Percentiles rank a stretch among this genome's conserved stretches.
phyloP scores from a whole-genome alignment of 23 tunicate species.

The Trididemnum nubilum region DNA sequence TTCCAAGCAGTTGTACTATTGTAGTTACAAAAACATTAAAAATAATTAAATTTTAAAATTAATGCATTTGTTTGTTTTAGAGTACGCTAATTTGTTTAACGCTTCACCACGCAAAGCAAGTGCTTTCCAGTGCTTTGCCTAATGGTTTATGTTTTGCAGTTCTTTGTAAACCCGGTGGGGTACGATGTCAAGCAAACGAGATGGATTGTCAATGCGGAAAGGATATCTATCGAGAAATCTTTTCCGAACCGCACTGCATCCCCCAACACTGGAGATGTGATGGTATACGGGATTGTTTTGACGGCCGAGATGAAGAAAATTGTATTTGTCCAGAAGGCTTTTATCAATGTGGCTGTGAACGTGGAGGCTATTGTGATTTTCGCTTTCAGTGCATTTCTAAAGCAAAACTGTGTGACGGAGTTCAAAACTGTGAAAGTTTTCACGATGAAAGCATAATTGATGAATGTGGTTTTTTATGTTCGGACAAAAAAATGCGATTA shows the following conservation, averaged over 20 bases:
- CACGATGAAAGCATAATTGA: not conserved
- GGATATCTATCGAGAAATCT: not conserved
- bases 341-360: not conserved
- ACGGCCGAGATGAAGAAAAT: slow-evolving; percentile 21
- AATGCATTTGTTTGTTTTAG: too few relatives aligned
- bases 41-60: too few relatives aligned
- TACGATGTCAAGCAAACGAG: not conserved
- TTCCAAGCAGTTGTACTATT: too few relatives aligned
- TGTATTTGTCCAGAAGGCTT: not conserved
- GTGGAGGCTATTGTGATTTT: not conserved
- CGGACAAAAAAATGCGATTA: not conserved
- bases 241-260: slow-evolving; percentile 7
- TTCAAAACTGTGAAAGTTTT: not conserved
- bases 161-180: not conserved
- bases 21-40: too few relatives aligned
- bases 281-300: not conserved
- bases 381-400: slow-evolving; percentile 21
- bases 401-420: slow-evolving; percentile 6
- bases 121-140: too few relatives aligned
- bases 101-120: too few relatives aligned
- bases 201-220: slow-evolving; percentile 17
- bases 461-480: not conserved
- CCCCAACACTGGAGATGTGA: slow-evolving; percentile 3
- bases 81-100: too few relatives aligned
- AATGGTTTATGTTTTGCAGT: too few relatives aligned